Evolutionary conservation across 2,113 vertebrate species (phyloP).

Genomic region (Egretta garzetta): DNA sequence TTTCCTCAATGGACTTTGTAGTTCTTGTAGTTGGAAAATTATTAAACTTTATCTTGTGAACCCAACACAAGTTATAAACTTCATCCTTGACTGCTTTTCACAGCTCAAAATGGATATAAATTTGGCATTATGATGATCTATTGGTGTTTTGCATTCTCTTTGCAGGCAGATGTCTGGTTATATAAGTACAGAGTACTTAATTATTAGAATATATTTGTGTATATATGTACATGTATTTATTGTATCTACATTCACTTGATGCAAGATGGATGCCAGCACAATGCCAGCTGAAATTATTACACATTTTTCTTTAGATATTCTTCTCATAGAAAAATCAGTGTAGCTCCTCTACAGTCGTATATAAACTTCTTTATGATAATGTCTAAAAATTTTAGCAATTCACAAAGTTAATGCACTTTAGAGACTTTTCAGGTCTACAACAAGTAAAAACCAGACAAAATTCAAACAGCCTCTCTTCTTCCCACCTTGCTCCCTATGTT

Average conservation of each 20-base stretch:
- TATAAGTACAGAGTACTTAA: background rate
- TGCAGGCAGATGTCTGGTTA: background rate
- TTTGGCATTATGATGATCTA: background rate
- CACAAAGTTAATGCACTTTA: background rate
- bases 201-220: background rate
- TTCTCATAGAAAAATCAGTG: background rate
- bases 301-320: background rate
- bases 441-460: background rate
- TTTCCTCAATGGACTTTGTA: background rate
- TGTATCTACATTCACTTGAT: background rate
- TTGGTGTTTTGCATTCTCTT: background rate
- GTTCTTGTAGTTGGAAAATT: background rate
- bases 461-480: background rate
- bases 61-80: background rate
- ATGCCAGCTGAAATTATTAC: background rate
- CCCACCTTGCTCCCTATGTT: background rate
- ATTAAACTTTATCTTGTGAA: background rate
- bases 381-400: background rate
- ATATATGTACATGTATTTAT: background rate
- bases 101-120: background rate
- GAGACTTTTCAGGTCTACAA: background rate
- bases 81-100: background rate
- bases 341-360: background rate
- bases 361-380: background rate
- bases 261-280: background rate